These are phyloP conservation scores for Thalassaphorura encarpata DNA, from an alignment of 1,140 invertebrate genomes.

Conservation along the genomic window DNA sequence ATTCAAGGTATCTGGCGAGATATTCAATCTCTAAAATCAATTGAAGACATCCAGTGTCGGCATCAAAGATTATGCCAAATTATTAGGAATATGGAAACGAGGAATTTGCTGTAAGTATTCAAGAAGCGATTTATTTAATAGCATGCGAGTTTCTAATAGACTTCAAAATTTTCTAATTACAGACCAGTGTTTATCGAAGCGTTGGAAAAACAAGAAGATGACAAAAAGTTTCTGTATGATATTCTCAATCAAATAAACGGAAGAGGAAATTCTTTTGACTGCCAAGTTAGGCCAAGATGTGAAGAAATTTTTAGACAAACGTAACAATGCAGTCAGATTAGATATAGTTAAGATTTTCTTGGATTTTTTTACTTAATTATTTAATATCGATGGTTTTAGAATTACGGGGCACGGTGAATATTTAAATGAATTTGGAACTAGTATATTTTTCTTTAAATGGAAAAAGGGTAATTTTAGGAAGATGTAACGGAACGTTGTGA, in stretches of 20 bases:
- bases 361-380: too few relatives aligned
- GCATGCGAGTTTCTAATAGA: background rate
- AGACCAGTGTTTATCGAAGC: constrained; percentile 11
- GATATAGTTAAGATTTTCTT: too few relatives aligned
- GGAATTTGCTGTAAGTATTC: constrained; percentile 14
- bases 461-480: too few relatives aligned
- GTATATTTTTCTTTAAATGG: too few relatives aligned
- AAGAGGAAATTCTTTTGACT: too few relatives aligned
- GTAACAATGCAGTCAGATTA: too few relatives aligned
- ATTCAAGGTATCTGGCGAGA: constrained; percentile 15
- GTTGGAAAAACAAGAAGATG: constrained; percentile 1
- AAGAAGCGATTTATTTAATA: background rate
- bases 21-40: constrained; percentile 8
- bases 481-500: too few relatives aligned
- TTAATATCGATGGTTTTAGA: too few relatives aligned
- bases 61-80: constrained; percentile 9
- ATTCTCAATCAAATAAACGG: background rate
- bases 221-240: background rate
- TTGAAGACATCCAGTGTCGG: constrained; percentile 5
- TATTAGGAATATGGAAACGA: constrained; percentile 4
- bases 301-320: too few relatives aligned
- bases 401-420: too few relatives aligned
- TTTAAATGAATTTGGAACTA: too few relatives aligned
- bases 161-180: background rate
- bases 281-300: too few relatives aligned